Evolutionary conservation across 2,113 vertebrate genomes (phyloP).

Genomic region (Probosciger aterrimus): DNA sequence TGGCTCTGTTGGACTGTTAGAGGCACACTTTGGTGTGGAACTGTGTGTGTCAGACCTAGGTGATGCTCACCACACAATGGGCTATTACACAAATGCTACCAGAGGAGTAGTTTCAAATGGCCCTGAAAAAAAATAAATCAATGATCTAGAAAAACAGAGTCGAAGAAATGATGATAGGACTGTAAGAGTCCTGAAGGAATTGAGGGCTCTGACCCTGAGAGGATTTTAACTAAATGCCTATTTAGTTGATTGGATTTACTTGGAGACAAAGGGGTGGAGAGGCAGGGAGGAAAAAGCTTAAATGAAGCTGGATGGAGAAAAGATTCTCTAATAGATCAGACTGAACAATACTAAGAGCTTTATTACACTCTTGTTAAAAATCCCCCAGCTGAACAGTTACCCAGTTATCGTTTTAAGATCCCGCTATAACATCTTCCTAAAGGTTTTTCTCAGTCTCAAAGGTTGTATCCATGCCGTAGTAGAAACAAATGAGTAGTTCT

Average conservation of each 20-base stretch:
- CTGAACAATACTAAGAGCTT: conserved; percentile 43
- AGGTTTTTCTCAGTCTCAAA: background rate
- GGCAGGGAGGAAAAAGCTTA: conserved; percentile 43
- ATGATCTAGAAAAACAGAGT: conserved; percentile 53
- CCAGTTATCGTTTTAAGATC: conserved; percentile 28
- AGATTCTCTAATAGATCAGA: conserved; percentile 34
- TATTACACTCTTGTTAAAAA: conserved; percentile 62
- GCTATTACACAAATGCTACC: background rate
- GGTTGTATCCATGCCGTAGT: background rate
- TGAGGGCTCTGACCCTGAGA: conserved; percentile 60
- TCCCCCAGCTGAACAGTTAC: conserved; percentile 28
- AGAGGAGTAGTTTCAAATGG: conserved; percentile 58
- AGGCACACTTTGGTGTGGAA: background rate
- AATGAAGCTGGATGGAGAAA: conserved; percentile 63
- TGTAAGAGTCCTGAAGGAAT: conserved; percentile 61
- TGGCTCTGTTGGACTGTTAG: conserved; percentile 18
- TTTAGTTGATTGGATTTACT: conserved; percentile 76
- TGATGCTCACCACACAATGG: background rate
- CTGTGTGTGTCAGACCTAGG: background rate
- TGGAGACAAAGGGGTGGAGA: background rate
- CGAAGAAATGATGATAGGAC: conserved; percentile 48
- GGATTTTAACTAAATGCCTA: conserved; percentile 74
- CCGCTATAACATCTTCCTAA: background rate
- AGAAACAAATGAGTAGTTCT: background rate
- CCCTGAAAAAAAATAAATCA: background rate